phyloP scores from a whole-genome alignment of 2,888 invertebrate species.

The Deroplatys truncata region DNA sequence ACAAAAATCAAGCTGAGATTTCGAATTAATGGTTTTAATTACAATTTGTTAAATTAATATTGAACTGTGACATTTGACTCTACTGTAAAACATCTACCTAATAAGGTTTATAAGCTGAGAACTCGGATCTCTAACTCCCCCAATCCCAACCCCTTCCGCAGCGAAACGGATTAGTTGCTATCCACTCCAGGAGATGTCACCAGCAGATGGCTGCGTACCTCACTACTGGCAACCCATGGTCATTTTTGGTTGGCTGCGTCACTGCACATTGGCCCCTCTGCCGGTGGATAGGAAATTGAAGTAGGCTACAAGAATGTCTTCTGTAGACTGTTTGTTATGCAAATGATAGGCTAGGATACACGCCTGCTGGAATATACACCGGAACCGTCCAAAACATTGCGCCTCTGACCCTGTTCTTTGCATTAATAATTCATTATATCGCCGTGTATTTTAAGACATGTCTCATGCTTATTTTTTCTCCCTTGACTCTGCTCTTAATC shows the following conservation, averaged over 20 bases:
- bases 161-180: neutral
- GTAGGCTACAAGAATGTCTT: neutral
- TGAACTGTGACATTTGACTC: too few relatives aligned
- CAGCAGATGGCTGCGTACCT: neutral
- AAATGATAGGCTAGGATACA: neutral
- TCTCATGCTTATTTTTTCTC: neutral
- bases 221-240: neutral
- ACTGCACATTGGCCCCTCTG: neutral
- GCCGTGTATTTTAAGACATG: neutral
- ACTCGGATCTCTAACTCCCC: too few relatives aligned
- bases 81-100: too few relatives aligned
- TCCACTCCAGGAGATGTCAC: neutral
- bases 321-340: neutral
- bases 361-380: neutral
- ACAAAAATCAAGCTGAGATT: too few relatives aligned
- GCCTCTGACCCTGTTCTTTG: neutral
- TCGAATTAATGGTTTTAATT: too few relatives aligned
- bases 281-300: neutral
- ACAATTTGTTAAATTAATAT: too few relatives aligned
- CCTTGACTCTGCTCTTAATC: neutral
- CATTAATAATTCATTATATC: neutral
- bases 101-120: too few relatives aligned
- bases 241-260: neutral
- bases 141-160: neutral
- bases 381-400: neutral